phyloP scores from a whole-genome alignment of 2,113 vertebrate species.

The Solea solea region DNA sequence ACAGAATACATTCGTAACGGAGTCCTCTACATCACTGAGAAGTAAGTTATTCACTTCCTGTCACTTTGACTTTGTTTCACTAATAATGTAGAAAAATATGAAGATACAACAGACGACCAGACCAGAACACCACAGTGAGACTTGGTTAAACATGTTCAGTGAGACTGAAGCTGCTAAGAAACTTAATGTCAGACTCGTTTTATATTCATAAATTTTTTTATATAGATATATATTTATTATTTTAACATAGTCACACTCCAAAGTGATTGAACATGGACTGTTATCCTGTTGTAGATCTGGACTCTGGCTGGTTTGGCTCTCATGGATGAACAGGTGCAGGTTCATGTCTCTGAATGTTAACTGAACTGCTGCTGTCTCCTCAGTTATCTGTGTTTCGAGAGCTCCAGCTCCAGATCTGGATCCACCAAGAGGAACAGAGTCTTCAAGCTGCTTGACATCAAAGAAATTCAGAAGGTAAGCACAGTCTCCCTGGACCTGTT shows the following conservation, averaged over 20 bases:
- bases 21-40: constrained; percentile 94
- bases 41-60: constrained; percentile 81
- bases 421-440: constrained; percentile 98
- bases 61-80: background rate
- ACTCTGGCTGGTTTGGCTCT: too few relatives aligned
- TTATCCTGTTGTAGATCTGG: too few relatives aligned
- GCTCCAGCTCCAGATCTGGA: constrained; percentile 89
- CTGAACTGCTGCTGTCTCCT: background rate
- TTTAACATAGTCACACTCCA: too few relatives aligned
- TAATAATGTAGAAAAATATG: too few relatives aligned
- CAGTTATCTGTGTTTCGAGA: constrained; percentile 96
- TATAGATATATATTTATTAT: too few relatives aligned
- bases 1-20: constrained; percentile 98
- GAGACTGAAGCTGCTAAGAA: too few relatives aligned
- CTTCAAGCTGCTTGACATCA: constrained; percentile 92
- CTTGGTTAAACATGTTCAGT: too few relatives aligned
- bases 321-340: too few relatives aligned
- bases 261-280: too few relatives aligned
- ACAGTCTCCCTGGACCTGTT: background rate
- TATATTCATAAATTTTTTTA: too few relatives aligned
- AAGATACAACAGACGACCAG: too few relatives aligned
- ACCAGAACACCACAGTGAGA: background rate
- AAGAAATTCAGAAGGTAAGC: constrained; percentile 92
- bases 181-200: too few relatives aligned
- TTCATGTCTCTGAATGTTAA: background rate